A percentile compares a stretch with the other conserved stretches of the same genome.
These are phyloP conservation scores for Brachyrhaphis roseni DNA, from an alignment of 2,797 vertebrate genomes.

Conservation along the genomic window DNA sequence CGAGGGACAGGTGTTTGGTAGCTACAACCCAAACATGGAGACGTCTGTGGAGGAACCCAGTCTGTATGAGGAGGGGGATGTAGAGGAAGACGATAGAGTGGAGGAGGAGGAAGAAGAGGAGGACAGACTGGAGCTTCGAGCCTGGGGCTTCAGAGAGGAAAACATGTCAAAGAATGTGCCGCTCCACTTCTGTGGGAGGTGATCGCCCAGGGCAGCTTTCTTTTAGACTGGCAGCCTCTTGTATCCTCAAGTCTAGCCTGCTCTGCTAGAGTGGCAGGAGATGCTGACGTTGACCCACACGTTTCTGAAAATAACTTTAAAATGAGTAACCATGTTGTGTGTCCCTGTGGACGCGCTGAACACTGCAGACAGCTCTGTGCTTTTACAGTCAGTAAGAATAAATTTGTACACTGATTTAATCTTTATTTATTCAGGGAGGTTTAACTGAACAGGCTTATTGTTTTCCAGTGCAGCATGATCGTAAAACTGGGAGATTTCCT, in stretches of 20 bases:
- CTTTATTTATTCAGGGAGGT: slow-evolving; percentile 13
- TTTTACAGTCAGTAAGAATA: slow-evolving; percentile 21
- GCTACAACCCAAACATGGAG: slow-evolving; percentile 75
- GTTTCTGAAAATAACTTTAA: slow-evolving; percentile 59
- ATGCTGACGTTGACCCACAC: slow-evolving; percentile 48
- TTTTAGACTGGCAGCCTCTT: slow-evolving; percentile 44
- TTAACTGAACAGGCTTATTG: slow-evolving; percentile 6
- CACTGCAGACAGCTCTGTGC: slow-evolving; percentile 35
- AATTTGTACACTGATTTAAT: slow-evolving; percentile 30
- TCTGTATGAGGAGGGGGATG: slow-evolving; percentile 74
- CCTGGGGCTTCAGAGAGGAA: slow-evolving; percentile 64
- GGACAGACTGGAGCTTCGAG: slow-evolving; percentile 69
- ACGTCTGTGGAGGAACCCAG: slow-evolving; percentile 75
- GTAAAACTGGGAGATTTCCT: slow-evolving; percentile 10
- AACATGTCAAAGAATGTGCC: slow-evolving; percentile 63
- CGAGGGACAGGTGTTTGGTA: slow-evolving; percentile 61
- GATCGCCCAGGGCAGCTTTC: slow-evolving; percentile 66
- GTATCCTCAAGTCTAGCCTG: slow-evolving; percentile 29
- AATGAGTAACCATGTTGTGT: slow-evolving; percentile 42
- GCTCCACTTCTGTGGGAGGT: slow-evolving; percentile 83
- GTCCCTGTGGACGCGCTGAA: slow-evolving; percentile 45
- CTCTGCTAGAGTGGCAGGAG: slow-evolving; percentile 46
- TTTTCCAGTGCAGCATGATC: slow-evolving; percentile 24
- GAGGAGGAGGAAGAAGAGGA: slow-evolving; percentile 70
- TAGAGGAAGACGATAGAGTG: slow-evolving; percentile 58